A percentile compares a stretch with the other conserved stretches of the same genome.
Evolutionary conservation across 2,797 vertebrate species (phyloP).

Genomic region (Sebastes cheni): DNA sequence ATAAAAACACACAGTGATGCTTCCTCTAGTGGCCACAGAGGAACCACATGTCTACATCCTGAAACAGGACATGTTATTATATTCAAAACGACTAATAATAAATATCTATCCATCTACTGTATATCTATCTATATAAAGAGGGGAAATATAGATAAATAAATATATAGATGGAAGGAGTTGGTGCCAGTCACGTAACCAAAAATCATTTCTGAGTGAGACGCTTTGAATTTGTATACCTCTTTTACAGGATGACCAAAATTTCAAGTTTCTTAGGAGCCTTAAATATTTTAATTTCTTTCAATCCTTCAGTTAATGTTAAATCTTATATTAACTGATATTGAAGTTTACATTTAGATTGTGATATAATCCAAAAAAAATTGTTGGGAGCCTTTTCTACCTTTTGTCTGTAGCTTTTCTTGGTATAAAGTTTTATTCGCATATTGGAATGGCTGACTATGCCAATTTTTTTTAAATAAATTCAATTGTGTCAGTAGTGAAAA

Average conservation of each 20-base stretch:
- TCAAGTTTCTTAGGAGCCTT: neutral
- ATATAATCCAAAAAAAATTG: fast-evolving
- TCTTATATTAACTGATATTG: neutral
- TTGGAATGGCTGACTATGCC: neutral
- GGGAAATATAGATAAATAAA: neutral
- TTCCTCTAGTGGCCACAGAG: conserved; percentile 20
- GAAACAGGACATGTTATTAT: neutral
- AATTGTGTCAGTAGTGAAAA: too few species aligned
- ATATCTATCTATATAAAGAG: neutral
- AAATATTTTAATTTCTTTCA: neutral
- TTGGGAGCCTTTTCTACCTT: neutral
- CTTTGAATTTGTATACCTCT: neutral
- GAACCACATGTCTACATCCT: neutral
- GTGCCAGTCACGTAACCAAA: neutral
- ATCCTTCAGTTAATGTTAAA: neutral
- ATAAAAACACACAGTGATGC: too few species aligned
- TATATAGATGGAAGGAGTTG: neutral
- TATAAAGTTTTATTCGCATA: neutral
- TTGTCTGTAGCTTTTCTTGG: neutral
- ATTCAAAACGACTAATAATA: too few species aligned
- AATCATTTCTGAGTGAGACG: neutral
- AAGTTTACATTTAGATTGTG: neutral
- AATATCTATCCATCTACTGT: too few species aligned
- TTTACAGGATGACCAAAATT: neutral
- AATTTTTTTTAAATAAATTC: fast-evolving